phyloP scores from a whole-genome alignment of 2,113 vertebrate genomes.

The Muntiacus muntjak region DNA sequence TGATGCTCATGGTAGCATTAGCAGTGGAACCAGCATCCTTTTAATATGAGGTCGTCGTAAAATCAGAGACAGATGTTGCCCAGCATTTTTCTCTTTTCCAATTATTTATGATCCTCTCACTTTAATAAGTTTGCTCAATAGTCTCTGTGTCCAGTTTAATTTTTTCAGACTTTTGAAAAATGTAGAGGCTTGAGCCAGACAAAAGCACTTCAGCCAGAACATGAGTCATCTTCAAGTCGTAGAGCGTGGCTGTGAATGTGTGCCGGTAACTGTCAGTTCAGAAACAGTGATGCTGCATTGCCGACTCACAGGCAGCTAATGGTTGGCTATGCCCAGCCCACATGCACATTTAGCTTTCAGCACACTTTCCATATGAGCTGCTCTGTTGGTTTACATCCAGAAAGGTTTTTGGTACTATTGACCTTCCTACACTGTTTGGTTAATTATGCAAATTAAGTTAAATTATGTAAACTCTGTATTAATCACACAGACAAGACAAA shows the following conservation, averaged over 20 bases:
- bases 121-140: slow-evolving; percentile 19
- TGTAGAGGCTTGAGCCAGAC: background rate
- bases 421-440: background rate
- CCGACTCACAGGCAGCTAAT: background rate
- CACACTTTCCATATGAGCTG: background rate
- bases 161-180: slow-evolving; percentile 25
- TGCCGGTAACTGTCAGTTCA: background rate
- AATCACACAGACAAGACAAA: background rate
- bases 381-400: background rate
- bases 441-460: background rate
- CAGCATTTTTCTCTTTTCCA: background rate
- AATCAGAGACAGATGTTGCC: background rate
- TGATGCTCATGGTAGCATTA: background rate
- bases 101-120: background rate
- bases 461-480: background rate
- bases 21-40: background rate
- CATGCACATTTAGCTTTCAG: background rate
- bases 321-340: background rate
- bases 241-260: background rate
- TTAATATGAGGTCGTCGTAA: background rate
- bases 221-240: background rate
- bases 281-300: background rate
- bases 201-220: background rate
- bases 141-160: background rate
- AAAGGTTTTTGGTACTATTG: background rate